Evolutionary conservation across 2,113 vertebrate species (phyloP).

Genomic region (Hylia prasina): DNA sequence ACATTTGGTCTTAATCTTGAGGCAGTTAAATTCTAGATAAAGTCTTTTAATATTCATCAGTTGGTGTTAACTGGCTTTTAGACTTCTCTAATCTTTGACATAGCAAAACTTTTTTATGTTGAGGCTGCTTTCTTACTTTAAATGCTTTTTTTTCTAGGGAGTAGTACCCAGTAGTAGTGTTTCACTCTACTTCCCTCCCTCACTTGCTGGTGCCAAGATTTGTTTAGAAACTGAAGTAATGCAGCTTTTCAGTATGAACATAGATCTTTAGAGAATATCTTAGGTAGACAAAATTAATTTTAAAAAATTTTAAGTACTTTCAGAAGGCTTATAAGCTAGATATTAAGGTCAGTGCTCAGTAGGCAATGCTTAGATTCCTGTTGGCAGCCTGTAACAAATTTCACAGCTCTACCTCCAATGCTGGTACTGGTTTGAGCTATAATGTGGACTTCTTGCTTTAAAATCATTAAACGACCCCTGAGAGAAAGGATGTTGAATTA

Average conservation of each 20-base stretch:
- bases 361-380: background rate
- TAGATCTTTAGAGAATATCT: background rate
- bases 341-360: background rate
- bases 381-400: background rate
- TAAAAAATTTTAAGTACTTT: background rate
- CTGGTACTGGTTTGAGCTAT: background rate
- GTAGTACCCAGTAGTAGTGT: background rate
- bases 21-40: background rate
- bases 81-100: background rate
- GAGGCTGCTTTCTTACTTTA: background rate
- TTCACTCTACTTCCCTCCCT: background rate
- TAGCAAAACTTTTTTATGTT: background rate
- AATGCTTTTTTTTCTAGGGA: background rate
- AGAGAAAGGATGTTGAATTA: background rate
- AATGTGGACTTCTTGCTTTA: background rate
- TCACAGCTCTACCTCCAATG: background rate
- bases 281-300: background rate
- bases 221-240: background rate
- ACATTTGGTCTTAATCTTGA: background rate
- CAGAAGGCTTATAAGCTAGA: background rate
- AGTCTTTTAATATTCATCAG: background rate
- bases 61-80: background rate
- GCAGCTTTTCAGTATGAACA: background rate
- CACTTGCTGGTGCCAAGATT: background rate
- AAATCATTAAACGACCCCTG: background rate